Evolutionary conservation across 2,888 invertebrate genomes (phyloP), one percentile per base, ranked within the genome.

Genomic region (Lobophora halterata): DNA sequence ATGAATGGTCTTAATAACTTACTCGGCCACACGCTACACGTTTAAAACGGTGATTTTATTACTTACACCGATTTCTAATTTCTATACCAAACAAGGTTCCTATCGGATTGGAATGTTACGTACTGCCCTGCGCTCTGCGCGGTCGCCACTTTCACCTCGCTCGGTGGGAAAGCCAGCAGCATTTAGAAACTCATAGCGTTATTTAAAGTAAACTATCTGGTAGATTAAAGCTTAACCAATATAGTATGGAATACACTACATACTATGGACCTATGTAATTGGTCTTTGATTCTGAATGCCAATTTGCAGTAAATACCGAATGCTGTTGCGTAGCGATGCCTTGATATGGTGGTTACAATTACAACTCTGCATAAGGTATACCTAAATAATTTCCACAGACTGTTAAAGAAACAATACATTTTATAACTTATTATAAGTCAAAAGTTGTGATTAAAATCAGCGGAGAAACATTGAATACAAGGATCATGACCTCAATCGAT

Each of bases 71-170:
- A 55, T 58, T 55, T 57, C 54, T 55, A 56, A 51, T 55, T 55
- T 57, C 55, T 62, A 60, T 54, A 56, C 55, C 46, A 68, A 72
- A 67, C 70, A 65, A 67, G 67, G 61, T 66, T 65, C 65, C 67
- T 75, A 76, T 77, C 71, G 66, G 69, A 70, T 75, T 62, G 77
- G 75, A 77, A 78, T 76, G 79, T 76, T 71, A 71, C 68, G 72
- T 68, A 66, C 60, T 65, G 75, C 71, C 71, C 66, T 48, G 52
- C 32, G 45, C 58, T 69, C 20, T 10, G 68, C 61, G 62, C 71
- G 64, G 66, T 68, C 69, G 71, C 71, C 69, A 85, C 85, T 86
- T 85, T 85, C 86, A 76, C 85, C 82, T 58, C 62, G 63, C 71
- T 57, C 64, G 67, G 71, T 72, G 81, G 70, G 85, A 85, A 85